These are phyloP conservation scores for Spilarctia lutea DNA, from an alignment of 2,888 invertebrate genomes.

Conservation along the genomic window DNA sequence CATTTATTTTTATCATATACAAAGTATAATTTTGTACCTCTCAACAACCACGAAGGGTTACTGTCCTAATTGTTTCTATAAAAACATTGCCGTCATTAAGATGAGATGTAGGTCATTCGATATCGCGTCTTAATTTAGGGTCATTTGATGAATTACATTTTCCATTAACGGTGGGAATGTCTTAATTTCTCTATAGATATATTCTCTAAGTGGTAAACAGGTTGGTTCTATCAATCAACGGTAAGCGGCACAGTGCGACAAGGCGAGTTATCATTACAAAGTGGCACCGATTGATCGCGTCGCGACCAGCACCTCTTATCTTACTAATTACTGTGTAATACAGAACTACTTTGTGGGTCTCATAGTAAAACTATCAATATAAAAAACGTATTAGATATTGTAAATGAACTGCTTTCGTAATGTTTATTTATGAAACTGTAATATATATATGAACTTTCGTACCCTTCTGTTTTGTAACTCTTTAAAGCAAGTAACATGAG, in stretches of 20 bases:
- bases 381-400: conserved; percentile 27
- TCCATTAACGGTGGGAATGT: conserved; percentile 77
- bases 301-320: conserved; percentile 74
- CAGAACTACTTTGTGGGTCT: conserved; percentile 55
- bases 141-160: conserved; percentile 76
- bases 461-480: conserved; percentile 34
- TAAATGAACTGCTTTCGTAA: conserved; percentile 17
- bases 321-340: conserved; percentile 62
- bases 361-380: conserved; percentile 46
- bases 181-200: conserved; percentile 75
- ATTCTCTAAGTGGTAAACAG: conserved; percentile 71
- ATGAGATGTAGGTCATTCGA: conserved; percentile 62
- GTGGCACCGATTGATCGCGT: conserved; percentile 79
- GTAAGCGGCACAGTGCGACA: conserved; percentile 54
- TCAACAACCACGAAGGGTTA: conserved; percentile 56
- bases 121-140: conserved; percentile 71
- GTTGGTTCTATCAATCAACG: conserved; percentile 76
- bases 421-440: conserved; percentile 27
- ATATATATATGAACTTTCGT: conserved; percentile 31
- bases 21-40: conserved; percentile 57
- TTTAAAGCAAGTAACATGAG: conserved; percentile 22
- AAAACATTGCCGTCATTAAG: conserved; percentile 69
- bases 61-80: conserved; percentile 66
- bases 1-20: conserved; percentile 52
- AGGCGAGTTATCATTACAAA: conserved; percentile 71